Percentiles rank a stretch among this genome's conserved stretches.
These are phyloP conservation scores for Diplogasteroides magnus DNA, from an alignment of 1,140 invertebrate species.

Conservation along the genomic window DNA sequence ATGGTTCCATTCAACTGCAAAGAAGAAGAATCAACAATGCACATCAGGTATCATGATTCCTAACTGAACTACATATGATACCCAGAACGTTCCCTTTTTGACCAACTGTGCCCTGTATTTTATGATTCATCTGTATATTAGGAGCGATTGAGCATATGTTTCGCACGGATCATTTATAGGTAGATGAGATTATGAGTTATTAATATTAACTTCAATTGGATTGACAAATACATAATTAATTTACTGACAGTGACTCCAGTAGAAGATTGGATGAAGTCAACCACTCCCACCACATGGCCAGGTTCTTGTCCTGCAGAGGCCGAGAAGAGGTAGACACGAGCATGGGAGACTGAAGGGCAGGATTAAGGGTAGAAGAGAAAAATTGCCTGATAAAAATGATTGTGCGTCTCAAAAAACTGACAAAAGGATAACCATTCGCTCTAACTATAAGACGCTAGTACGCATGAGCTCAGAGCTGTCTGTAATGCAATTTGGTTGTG, in stretches of 20 bases:
- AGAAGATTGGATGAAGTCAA: background rate
- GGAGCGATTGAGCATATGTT: background rate
- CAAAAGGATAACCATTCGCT: no score
- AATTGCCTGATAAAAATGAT: no score
- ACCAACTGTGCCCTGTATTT: no score
- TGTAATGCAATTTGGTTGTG: no score
- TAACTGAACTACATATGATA: no score
- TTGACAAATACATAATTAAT: background rate
- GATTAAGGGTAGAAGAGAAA: no score
- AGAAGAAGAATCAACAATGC: no score
- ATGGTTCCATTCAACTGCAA: conserved; percentile 31
- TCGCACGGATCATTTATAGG: background rate
- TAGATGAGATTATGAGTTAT: background rate
- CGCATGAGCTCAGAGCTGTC: no score
- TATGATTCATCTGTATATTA: background rate
- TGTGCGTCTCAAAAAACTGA: no score
- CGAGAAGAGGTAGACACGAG: background rate
- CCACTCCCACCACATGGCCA: background rate
- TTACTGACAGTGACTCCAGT: background rate
- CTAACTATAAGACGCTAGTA: no score
- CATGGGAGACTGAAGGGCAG: background rate
- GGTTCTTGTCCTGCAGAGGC: background rate
- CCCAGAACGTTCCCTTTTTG: no score
- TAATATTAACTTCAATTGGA: background rate
- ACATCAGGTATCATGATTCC: no score